Conservation (phyloP, 2,113 vertebrate species). For the Micromys minutus region DNA sequence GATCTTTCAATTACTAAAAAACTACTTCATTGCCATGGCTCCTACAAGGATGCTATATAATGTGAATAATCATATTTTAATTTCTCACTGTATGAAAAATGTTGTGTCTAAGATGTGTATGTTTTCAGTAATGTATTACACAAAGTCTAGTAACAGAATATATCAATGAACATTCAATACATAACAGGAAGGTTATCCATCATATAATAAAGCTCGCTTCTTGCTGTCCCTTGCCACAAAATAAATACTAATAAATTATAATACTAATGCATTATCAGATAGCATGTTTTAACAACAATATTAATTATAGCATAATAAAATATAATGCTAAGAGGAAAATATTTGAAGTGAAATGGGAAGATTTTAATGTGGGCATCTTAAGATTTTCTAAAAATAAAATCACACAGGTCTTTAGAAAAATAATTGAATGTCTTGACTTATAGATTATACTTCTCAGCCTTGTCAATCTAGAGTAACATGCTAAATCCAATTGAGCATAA, state of each 20-base stretch:
- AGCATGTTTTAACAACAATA: neutral
- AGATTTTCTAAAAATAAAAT: neutral
- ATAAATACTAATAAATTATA: neutral
- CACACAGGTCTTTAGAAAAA: neutral
- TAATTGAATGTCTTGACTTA: neutral
- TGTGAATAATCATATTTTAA: neutral
- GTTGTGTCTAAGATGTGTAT: neutral
- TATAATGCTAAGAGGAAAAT: neutral
- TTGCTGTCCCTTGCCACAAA: neutral
- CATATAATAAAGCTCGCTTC: neutral
- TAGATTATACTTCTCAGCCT: neutral
- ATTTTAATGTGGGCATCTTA: too few species aligned
- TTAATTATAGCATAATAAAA: neutral
- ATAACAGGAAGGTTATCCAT: neutral
- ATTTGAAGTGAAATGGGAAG: neutral
- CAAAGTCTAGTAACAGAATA: neutral
- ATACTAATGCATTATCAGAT: neutral
- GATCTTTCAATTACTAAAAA: neutral
- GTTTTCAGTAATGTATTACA: neutral
- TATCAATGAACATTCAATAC: neutral
- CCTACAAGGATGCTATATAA: neutral
- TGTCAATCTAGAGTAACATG: neutral
- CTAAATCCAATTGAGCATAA: neutral
- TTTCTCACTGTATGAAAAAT: neutral
- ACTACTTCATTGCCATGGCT: too few species aligned